Evolutionary conservation across 2,797 vertebrate genomes (phyloP), one percentile per base, ranked within the genome.

Genomic region (Anguilla megastoma): DNA sequence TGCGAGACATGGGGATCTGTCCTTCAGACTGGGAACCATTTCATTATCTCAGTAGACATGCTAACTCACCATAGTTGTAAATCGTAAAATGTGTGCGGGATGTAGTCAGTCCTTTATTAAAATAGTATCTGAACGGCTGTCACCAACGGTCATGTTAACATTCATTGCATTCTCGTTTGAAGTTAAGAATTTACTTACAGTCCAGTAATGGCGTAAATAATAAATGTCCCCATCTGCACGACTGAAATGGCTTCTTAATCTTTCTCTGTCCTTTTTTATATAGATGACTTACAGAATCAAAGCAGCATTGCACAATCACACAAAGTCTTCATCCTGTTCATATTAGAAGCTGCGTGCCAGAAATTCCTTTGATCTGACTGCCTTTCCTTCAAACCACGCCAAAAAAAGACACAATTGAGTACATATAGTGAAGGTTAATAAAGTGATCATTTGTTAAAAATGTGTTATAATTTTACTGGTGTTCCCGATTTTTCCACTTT

Each of bases 131-230:
- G 56, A 85, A 66, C 45, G 58, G 10, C 30, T 85, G 84, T 85
- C 84, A 63, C 56, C 56, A 66, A 27, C 84, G 66, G 33, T 85
- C 56, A 66, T 45, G 56, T 60, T 85, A 58, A 60, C 21, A 58
- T 36, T 60, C 33, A 85, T 60, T 85, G 54, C 36, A 14, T 16
- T 21, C 54, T 58, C 66, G 84, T 63, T 63, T 85, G 84, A 85
- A 85, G 56, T 66, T 63, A 63, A 66, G 84, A 41, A 36, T 85
- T 85, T 66, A 85, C 84, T 85, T 63, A 41, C 84, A 85, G 18
- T 85, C 84, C 56, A 63, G 84, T 63, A 27, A 41, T 56, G 18
- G 30, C 16, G 27, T 60, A 24, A 63, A 63, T 60, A 33, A 60
- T 60, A 85, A 66, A 36, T 36, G 84, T n/a, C 33, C 1, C 58